These are phyloP conservation scores for Junonia oenone DNA, from an alignment of 2,888 invertebrate species.

Conservation along the genomic window DNA sequence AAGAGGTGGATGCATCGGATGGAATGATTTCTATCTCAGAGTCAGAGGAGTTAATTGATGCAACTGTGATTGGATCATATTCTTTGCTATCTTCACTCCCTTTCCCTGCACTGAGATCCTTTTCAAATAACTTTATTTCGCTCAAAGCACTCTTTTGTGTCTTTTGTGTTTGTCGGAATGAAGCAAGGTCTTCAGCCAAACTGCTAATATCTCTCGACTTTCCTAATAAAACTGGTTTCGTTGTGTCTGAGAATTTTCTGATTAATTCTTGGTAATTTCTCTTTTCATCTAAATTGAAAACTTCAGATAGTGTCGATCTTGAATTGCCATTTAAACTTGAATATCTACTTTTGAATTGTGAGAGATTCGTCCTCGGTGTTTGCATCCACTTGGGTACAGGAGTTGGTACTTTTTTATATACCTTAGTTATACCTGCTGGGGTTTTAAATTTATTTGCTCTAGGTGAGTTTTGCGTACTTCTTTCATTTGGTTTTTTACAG, in stretches of 20 bases:
- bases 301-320: conserved; percentile 63
- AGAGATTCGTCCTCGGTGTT: conserved; percentile 44
- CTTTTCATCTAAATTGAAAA: conserved; percentile 79
- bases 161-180: conserved; percentile 53
- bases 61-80: conserved; percentile 66
- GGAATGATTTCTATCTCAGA: conserved; percentile 64
- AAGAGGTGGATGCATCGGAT: conserved; percentile 62
- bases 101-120: conserved; percentile 44
- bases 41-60: conserved; percentile 69
- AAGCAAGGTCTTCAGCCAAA: conserved; percentile 56
- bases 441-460: conserved; percentile 56
- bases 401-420: conserved; percentile 52
- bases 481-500: conserved; percentile 47
- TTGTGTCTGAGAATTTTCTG: conserved; percentile 50
- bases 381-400: conserved; percentile 60
- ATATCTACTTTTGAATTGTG: conserved; percentile 46
- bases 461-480: conserved; percentile 43
- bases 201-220: conserved; percentile 52
- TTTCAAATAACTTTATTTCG: conserved; percentile 56
- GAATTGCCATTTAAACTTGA: conserved; percentile 53
- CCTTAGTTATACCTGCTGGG: conserved; percentile 57
- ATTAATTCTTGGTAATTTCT: conserved; percentile 77
- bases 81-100: conserved; percentile 50
- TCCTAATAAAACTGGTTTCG: conserved; percentile 41
- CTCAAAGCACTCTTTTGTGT: conserved; percentile 56